Evolutionary conservation across 2,113 vertebrate species (phyloP).

Genomic region (Takifugu bimaculatus): DNA sequence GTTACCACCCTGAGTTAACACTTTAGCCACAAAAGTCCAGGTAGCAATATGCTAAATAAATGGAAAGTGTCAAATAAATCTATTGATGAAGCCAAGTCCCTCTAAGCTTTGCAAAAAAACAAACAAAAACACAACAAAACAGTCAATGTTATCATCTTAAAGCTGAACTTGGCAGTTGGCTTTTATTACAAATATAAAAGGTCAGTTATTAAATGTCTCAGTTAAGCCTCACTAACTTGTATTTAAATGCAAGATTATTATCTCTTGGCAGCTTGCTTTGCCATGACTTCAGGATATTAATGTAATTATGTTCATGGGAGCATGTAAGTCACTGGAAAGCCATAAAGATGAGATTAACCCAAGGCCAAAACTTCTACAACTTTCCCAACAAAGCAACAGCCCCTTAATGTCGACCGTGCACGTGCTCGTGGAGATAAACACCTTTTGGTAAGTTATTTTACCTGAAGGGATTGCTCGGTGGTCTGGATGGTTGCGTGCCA

Average conservation of each 20-base stretch:
- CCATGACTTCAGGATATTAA: constrained; percentile 32
- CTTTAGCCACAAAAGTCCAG: background rate
- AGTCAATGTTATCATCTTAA: constrained; percentile 11
- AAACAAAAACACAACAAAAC: background rate
- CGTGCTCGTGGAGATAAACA: background rate
- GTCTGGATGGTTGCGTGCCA: too few relatives aligned
- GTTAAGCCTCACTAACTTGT: constrained; percentile 37
- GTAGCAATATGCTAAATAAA: constrained; percentile 1
- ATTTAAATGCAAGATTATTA: constrained; percentile 36
- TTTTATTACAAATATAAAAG: constrained; percentile 36
- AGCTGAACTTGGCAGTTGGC: constrained; percentile 4
- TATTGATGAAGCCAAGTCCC: background rate
- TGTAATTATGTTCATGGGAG: constrained; percentile 35
- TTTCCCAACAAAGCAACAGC: constrained; percentile 3
- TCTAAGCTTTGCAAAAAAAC: background rate
- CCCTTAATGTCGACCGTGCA: background rate
- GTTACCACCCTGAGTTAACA: constrained; percentile 2
- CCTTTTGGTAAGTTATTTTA: too few relatives aligned
- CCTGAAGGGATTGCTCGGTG: too few relatives aligned
- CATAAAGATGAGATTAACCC: constrained; percentile 9
- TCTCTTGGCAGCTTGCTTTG: constrained; percentile 27
- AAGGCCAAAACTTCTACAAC: constrained; percentile 1
- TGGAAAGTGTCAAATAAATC: constrained; percentile 17
- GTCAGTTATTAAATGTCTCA: constrained; percentile 37
- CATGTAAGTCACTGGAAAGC: constrained; percentile 27